Evolutionary conservation across 2,113 vertebrate genomes (phyloP), one percentile per base, ranked within the genome.

Genomic region (Eonycteris spelaea): DNA sequence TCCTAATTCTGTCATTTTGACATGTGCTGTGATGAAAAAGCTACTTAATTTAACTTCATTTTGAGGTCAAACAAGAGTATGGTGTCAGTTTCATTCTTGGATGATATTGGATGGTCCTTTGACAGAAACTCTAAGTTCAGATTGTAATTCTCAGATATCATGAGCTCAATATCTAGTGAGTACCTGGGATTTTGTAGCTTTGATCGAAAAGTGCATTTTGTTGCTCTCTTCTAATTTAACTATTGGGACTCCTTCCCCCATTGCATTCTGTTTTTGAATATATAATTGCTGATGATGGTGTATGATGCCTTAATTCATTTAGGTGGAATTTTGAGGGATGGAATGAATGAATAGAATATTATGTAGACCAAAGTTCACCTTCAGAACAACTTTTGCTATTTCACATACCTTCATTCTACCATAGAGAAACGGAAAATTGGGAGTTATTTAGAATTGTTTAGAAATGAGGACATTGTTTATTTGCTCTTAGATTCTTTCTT

Each of bases 1-100:
- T 96, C 30, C 67, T 88, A 53, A 93, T 92, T 96, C 33, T 96
- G 35, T 73, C 65, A 63, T 43, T 94, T 94, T n/a, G 35, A 92
- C 59, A 33, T 84, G 28, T 9, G 43, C 19, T 78, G 35, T 53
- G 68, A 61, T 93, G 82, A 43, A 73, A 93, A 93, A 96, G 61
- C 22, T 35, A 67, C 51, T 85, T 85, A 53, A 92, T 95, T 95
- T 9, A 91, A 19, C 21, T 90, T 90, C 33, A 35, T 95, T 95
- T 51, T 85, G 86, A 91, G 63, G 48, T 28, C 53, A 35, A 90
- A 70, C 9, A 77, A 91, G 78, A 77, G 13, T 75, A 38, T 73
- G 57, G 59, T 87, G 48, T 90, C 26, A 24, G 3, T 86, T 94
- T 93, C 21, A 45, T 22, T 97, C 57, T 65, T 92, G 14, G 11